Evolutionary conservation across 2,888 invertebrate genomes (phyloP).

Genomic region (Lasioglossum marginatum): DNA sequence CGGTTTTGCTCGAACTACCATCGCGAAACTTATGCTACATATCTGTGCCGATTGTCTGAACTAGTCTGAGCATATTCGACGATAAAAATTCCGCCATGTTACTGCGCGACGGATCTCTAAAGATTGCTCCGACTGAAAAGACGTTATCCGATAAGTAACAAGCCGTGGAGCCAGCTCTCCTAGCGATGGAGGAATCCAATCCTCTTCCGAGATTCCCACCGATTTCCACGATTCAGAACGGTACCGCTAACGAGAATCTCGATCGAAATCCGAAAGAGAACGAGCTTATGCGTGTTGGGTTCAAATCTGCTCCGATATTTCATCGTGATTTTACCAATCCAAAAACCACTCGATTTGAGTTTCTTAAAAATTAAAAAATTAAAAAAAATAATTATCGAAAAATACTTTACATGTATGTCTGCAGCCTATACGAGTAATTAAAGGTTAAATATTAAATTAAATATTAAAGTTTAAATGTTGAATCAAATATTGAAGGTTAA

Average conservation of each 20-base stretch:
- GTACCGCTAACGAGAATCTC: slow-evolving; percentile 70
- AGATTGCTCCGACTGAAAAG: slow-evolving; percentile 27
- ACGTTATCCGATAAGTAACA: slow-evolving; percentile 52
- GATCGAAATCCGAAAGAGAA: slow-evolving; percentile 50
- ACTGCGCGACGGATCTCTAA: neutral
- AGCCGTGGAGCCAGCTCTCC: slow-evolving; percentile 27
- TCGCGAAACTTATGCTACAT: neutral
- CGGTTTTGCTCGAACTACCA: neutral
- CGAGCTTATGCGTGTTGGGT: slow-evolving; percentile 43
- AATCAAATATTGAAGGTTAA: neutral
- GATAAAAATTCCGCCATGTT: neutral
- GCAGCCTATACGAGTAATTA: no score
- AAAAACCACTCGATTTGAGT: no score
- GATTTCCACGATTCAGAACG: slow-evolving; percentile 40
- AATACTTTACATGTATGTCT: no score
- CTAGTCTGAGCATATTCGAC: neutral
- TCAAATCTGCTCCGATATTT: neutral
- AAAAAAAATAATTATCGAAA: no score
- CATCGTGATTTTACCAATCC: neutral
- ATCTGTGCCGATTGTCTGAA: neutral
- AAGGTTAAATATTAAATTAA: no score
- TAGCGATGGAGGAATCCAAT: slow-evolving; percentile 40
- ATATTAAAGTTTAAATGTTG: no score
- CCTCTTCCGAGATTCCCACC: slow-evolving; percentile 35
- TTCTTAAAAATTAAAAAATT: no score